These are phyloP conservation scores for Incurvaria masculella DNA, from an alignment of 2,888 invertebrate genomes.

Conservation along the genomic window DNA sequence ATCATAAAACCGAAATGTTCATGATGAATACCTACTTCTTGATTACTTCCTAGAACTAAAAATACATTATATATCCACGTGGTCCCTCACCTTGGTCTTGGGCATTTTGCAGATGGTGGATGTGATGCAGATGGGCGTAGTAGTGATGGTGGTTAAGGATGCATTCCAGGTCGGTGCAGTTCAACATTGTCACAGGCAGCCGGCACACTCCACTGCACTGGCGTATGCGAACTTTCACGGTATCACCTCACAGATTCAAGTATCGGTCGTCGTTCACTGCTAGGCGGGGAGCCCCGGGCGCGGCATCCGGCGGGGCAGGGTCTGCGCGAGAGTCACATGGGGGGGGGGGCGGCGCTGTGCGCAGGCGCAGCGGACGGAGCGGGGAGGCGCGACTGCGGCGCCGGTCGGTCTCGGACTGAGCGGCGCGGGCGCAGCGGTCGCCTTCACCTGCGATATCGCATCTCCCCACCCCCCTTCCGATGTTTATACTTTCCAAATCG, in stretches of 20 bases:
- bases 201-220: slow-evolving; percentile 26
- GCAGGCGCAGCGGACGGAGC: slow-evolving; percentile 5
- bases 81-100: slow-evolving; percentile 62
- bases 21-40: no score
- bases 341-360: slow-evolving; percentile 1
- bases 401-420: slow-evolving; percentile 38
- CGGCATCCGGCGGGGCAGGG: not conserved
- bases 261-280: slow-evolving; percentile 22
- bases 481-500: slow-evolving; percentile 27
- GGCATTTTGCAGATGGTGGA: slow-evolving; percentile 65
- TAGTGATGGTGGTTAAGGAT: slow-evolving; percentile 73
- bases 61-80: no score
- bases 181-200: slow-evolving; percentile 61
- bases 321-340: slow-evolving; percentile 27
- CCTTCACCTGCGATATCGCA: slow-evolving; percentile 1
- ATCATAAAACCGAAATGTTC: no score
- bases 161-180: slow-evolving; percentile 76
- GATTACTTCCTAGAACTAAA: no score
- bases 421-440: slow-evolving; percentile 21
- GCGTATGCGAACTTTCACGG: slow-evolving; percentile 40
- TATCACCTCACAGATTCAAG: slow-evolving; percentile 51
- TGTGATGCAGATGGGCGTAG: slow-evolving; percentile 69
- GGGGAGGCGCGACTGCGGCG: slow-evolving; percentile 25
- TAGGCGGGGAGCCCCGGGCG: not conserved
- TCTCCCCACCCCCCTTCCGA: slow-evolving; percentile 18